Evolutionary conservation across 2,888 invertebrate species (phyloP), one percentile per base, ranked within the genome.

Genomic region (Limenitis camilla): DNA sequence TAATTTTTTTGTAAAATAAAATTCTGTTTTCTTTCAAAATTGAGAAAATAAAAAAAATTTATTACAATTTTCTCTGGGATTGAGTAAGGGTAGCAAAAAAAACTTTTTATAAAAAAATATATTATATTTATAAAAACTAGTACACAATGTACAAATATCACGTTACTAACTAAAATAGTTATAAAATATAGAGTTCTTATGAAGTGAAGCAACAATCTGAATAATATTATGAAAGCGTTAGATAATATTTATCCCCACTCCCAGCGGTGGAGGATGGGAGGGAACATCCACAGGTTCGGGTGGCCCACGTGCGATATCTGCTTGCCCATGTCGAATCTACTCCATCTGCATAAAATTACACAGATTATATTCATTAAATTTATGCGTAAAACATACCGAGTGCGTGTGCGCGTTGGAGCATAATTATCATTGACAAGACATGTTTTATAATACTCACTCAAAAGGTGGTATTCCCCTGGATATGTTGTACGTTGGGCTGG

Each of bases 281-380:
- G 68, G 73, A 93, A 94, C 53, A 88, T 70, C 90, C 91, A 93
- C 42, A 88, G 65, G 66, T 93, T 91, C 0, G 94, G 93, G 55
- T 92, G 92, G 0, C 93, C 93, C 27, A 88, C 63, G 72, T 93
- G 93, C 0, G 89, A 87, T 27, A 89, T 66, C 3, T 67, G 65
- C 0, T 77, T 55, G 0, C 80, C 90, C 74, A 91, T 84, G 69
- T 91, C 91, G 58, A 91, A 89, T 32, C 79, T 81, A 63, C 90
- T 91, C 85, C 85, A 85, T 31, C 85, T 85, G 61, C 0, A 43
- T 19, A 36, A 38, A 9, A 31, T 36, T 3, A 39, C 40, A 40
- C 27, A 40, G 4, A 11, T 19, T 19, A 19, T 19, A 19, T 19
- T 19, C 1, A 19, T n/a, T n/a, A n/a, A n/a, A n/a, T n/a, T n/a